These are phyloP conservation scores for Xylota sylvarum DNA, from an alignment of 2,888 invertebrate species.

Conservation along the genomic window DNA sequence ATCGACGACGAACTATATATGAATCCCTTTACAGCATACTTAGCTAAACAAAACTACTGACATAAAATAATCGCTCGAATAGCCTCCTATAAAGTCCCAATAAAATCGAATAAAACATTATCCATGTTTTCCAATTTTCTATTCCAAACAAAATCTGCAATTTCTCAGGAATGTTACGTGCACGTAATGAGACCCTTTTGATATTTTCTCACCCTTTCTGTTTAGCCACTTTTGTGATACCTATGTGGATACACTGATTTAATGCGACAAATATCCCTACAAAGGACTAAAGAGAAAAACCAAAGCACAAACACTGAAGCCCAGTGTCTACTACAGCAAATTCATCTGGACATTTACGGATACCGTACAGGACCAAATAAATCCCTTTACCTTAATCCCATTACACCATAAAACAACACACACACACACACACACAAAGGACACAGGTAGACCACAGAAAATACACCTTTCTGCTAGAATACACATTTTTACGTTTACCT, in stretches of 20 bases:
- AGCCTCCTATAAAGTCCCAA: neutral
- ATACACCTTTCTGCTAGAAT: neutral
- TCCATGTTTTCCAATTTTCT: neutral
- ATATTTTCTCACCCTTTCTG: neutral
- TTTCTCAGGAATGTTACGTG: neutral
- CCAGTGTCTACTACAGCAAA: neutral
- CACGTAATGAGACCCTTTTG: neutral
- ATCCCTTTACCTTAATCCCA: slow-evolving; percentile 18
- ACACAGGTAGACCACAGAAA: neutral
- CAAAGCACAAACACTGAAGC: neutral
- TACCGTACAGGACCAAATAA: slow-evolving; percentile 3
- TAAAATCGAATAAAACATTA: too few relatives aligned
- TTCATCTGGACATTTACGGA: neutral
- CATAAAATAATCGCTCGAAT: neutral
- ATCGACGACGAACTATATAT: too few relatives aligned
- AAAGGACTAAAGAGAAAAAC: neutral
- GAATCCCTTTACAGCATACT: too few relatives aligned
- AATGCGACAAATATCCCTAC: neutral
- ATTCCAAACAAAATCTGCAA: neutral
- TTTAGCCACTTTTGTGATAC: neutral
- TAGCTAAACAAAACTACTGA: neutral
- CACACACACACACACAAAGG: neutral
- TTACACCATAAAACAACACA: neutral
- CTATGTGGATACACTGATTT: neutral
- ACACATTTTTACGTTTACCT: neutral